These are phyloP conservation scores for Galaxea fascicularis DNA, from an alignment of 92 coral and sea anemone genomes.

Conservation along the genomic window DNA sequence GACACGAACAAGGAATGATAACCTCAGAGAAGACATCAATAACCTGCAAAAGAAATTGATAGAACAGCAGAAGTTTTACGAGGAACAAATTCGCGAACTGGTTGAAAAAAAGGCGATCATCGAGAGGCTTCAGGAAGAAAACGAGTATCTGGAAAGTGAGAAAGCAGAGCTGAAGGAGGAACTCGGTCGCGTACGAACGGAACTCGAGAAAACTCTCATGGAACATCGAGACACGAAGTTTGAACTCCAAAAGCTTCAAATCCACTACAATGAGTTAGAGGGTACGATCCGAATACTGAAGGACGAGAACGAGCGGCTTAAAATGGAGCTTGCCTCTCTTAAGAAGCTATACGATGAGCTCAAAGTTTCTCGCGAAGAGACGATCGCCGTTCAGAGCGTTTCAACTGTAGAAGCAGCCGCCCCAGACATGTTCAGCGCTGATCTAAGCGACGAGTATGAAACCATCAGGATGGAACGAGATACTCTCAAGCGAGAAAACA, in stretches of 20 bases:
- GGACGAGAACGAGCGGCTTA: constrained; percentile 93
- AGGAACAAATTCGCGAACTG: constrained; percentile 86
- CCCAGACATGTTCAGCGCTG: constrained; percentile 67
- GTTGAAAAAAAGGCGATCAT: constrained; percentile 89
- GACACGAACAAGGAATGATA: constrained; percentile 87
- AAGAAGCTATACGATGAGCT: constrained; percentile 72
- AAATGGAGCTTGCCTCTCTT: constrained; percentile 76
- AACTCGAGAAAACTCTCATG: constrained; percentile 73
- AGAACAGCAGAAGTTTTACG: constrained; percentile 92
- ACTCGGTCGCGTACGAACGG: constrained; percentile 79
- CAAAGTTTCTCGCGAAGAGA: constrained; percentile 81
- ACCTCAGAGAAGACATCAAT: constrained; percentile 84
- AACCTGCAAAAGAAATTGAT: constrained; percentile 89
- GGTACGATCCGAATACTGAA: constrained; percentile 78
- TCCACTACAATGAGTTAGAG: constrained; percentile 86
- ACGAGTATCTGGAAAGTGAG: constrained; percentile 80
- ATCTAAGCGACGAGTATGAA: constrained; percentile 73
- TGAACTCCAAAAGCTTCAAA: constrained; percentile 90
- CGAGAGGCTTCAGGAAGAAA: constrained; percentile 88
- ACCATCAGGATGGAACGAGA: constrained; percentile 75
- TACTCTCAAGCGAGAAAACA: constrained; percentile 75
- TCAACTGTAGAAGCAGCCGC: constrained; percentile 68
- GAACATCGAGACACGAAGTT: constrained; percentile 90
- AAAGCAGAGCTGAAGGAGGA: constrained; percentile 85
- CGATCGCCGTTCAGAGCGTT: constrained; percentile 65